These are phyloP conservation scores for Kryptolebias marmoratus DNA, from an alignment of 2,113 vertebrate species.

Conservation along the genomic window DNA sequence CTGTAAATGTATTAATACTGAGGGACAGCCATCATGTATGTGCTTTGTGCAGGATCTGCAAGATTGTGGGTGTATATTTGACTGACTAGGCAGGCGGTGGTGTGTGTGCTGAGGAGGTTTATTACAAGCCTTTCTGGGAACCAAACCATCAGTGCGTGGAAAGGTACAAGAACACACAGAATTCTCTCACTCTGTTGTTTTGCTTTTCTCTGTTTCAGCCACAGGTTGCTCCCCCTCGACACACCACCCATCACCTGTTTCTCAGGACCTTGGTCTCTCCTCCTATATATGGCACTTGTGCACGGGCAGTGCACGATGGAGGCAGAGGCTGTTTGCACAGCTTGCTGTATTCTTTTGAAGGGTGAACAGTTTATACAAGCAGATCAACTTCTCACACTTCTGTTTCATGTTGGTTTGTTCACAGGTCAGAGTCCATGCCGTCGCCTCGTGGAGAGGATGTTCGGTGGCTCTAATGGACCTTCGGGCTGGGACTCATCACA, in stretches of 20 bases:
- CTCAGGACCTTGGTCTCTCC: conserved; percentile 57
- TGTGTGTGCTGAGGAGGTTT: conserved; percentile 4
- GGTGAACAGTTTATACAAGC: conserved; percentile 71
- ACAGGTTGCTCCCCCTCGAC: conserved; percentile 49
- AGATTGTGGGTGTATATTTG: not conserved
- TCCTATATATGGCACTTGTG: conserved; percentile 32
- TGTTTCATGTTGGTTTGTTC: conserved; percentile 16
- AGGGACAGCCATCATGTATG: too few relatives aligned
- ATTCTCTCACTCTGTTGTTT: not conserved
- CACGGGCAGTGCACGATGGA: not conserved
- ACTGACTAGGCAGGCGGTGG: not conserved
- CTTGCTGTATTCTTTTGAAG: conserved; percentile 64
- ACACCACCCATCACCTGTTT: conserved; percentile 75
- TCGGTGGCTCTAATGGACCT: not conserved
- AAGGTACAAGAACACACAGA: conserved; percentile 31
- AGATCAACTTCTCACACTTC: conserved; percentile 74
- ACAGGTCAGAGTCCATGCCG: conserved; percentile 40
- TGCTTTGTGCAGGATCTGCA: not conserved
- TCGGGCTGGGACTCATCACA: not conserved
- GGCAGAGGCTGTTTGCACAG: conserved; percentile 71
- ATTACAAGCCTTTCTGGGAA: conserved; percentile 60
- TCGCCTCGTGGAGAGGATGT: not conserved
- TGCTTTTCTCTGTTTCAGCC: conserved; percentile 80
- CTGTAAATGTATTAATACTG: too few relatives aligned
- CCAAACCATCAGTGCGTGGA: conserved; percentile 39